Conservation (phyloP, 2,113 vertebrate species). For the Embiotoca jacksoni region DNA sequence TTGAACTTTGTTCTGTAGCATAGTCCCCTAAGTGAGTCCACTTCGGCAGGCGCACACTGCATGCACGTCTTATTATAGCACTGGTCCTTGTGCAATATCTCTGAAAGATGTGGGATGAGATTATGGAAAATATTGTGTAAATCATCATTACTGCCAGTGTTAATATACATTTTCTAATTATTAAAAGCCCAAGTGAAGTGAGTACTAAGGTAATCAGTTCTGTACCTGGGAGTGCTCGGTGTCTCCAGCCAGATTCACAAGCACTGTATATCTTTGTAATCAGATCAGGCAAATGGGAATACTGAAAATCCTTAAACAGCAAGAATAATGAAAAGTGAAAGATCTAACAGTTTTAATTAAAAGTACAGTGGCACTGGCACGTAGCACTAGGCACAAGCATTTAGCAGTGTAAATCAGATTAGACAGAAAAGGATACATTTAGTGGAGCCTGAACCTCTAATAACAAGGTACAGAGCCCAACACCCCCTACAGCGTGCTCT, state of each 20-base stretch:
- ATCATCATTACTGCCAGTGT: not conserved
- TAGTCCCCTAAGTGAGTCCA: not conserved
- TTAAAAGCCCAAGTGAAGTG: not conserved
- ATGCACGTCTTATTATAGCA: not conserved
- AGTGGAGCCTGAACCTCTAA: constrained; percentile 66
- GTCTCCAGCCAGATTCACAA: constrained; percentile 1
- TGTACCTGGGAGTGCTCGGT: not conserved
- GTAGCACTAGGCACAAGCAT: constrained; percentile 54
- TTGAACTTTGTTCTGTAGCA: constrained; percentile 13
- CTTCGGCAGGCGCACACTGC: constrained; percentile 1
- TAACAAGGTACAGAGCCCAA: constrained; percentile 33
- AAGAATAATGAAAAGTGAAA: constrained; percentile 73
- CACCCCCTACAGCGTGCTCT: constrained; percentile 7
- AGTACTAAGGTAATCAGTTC: not conserved
- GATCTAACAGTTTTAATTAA: constrained; percentile 72
- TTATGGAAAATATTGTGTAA: constrained; percentile 1
- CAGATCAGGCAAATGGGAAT: constrained; percentile 33
- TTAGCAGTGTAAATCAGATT: constrained; percentile 77
- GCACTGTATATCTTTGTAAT: constrained; percentile 20
- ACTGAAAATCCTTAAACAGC: constrained; percentile 57
- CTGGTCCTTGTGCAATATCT: not conserved
- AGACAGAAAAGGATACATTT: constrained; percentile 73
- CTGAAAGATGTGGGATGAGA: constrained; percentile 3
- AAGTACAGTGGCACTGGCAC: constrained; percentile 59
- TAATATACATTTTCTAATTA: constrained; percentile 18